phyloP scores from a whole-genome alignment of 2,797 vertebrate species.

The Tinamus major region DNA sequence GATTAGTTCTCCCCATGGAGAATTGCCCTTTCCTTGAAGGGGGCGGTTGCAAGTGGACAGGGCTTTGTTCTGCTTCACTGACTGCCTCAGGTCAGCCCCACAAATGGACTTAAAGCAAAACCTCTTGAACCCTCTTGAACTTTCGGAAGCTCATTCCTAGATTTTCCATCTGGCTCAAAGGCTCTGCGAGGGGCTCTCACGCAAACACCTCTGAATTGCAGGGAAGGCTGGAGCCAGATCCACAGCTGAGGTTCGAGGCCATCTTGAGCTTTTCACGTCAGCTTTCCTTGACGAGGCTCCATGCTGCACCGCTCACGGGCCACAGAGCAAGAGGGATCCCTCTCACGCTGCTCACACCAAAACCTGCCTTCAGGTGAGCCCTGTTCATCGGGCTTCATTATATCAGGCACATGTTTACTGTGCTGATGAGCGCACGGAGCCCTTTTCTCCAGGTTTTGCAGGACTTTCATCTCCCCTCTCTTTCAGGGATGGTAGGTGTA shows the following conservation, averaged over 20 bases:
- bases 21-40: constrained; percentile 41
- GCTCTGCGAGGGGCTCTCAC: constrained; percentile 38
- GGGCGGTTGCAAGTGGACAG: constrained; percentile 8
- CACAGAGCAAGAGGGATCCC: constrained; percentile 23
- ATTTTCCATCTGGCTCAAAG: constrained; percentile 63
- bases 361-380: constrained; percentile 47
- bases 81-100: constrained; percentile 58
- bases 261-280: constrained; percentile 61
- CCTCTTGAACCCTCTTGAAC: constrained; percentile 68
- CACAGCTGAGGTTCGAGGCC: constrained; percentile 50
- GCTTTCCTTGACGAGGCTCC: constrained; percentile 25
- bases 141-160: constrained; percentile 60
- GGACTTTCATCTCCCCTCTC: constrained; percentile 56
- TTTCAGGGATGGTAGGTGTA: constrained; percentile 34
- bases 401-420: constrained; percentile 49
- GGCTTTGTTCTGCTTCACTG: constrained; percentile 49
- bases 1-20: constrained; percentile 41
- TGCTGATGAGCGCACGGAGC: constrained; percentile 34
- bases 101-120: constrained; percentile 57
- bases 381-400: constrained; percentile 33
- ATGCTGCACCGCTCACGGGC: rapidly evolving
- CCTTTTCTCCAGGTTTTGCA: constrained; percentile 35
- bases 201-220: constrained; percentile 58
- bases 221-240: constrained; percentile 56
- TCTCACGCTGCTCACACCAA: constrained; percentile 31